Conservation (phyloP, 2,888 invertebrate genomes). For the Apantesis nais region DNA sequence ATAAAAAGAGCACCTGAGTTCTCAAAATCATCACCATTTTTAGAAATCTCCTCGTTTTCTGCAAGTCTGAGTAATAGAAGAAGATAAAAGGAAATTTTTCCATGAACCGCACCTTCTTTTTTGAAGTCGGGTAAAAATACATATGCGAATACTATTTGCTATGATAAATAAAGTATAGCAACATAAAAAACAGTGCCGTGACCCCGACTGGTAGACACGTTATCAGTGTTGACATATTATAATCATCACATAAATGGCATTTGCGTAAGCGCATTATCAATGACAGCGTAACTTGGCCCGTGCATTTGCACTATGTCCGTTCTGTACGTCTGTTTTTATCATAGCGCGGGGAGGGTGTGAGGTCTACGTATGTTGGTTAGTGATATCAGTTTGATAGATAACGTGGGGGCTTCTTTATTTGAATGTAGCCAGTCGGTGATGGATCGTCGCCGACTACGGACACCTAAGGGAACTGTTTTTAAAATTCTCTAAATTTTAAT, state of each 20-base stretch:
- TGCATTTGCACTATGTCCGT: slow-evolving; percentile 9
- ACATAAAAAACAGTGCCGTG: slow-evolving; percentile 64
- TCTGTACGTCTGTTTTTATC: slow-evolving; percentile 4
- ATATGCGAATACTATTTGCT: background rate
- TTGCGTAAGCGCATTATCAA: slow-evolving; percentile 78
- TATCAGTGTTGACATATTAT: slow-evolving; percentile 79
- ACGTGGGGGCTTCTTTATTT: slow-evolving; percentile 66
- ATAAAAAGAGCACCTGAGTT: no score
- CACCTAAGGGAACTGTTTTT: slow-evolving; percentile 45
- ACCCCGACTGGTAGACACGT: slow-evolving; percentile 68
- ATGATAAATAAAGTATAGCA: slow-evolving; percentile 22
- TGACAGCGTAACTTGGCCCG: slow-evolving; percentile 54
- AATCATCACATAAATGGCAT: slow-evolving; percentile 72
- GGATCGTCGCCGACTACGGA: slow-evolving; percentile 77
- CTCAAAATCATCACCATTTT: no score
- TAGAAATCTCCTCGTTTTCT: no score
- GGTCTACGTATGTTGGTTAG: slow-evolving; percentile 54
- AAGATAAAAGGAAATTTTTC: background rate
- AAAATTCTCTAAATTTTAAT: slow-evolving; percentile 4
- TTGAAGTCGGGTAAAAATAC: background rate
- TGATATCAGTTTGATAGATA: slow-evolving; percentile 70
- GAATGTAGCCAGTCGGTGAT: slow-evolving; percentile 70
- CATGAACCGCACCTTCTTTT: background rate
- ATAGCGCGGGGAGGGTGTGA: slow-evolving; percentile 28
- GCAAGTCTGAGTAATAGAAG: background rate